A percentile compares a stretch with the other conserved stretches of the same genome.
Conservation (phyloP, 2,888 invertebrate genomes). For the Sarcophaga caerulescens region DNA sequence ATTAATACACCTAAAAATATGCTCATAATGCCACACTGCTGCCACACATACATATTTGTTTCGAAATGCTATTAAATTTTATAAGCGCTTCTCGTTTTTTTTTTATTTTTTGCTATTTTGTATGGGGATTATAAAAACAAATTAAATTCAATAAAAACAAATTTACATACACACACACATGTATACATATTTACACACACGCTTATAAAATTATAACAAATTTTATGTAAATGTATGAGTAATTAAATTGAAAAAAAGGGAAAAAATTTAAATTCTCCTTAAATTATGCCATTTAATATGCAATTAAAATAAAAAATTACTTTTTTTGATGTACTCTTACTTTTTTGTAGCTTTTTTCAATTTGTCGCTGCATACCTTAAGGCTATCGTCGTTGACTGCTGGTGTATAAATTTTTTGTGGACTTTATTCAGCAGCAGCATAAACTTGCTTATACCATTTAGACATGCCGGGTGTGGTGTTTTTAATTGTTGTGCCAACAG, state of each 20-base stretch:
- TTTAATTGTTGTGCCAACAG: conserved; percentile 86
- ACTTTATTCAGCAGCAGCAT: no score
- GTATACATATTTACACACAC: neutral
- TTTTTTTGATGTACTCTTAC: neutral
- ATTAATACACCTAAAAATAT: conserved; percentile 29
- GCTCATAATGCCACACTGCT: no score
- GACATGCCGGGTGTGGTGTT: conserved; percentile 86
- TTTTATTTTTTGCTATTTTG: neutral
- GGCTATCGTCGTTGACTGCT: conserved; percentile 14
- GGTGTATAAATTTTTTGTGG: no score
- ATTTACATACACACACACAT: neutral
- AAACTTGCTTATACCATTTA: no score
- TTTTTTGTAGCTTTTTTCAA: conserved; percentile 29
- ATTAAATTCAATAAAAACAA: conserved; percentile 35
- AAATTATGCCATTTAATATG: neutral
- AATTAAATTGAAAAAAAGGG: neutral
- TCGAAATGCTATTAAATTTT: neutral
- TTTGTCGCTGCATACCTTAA: conserved; percentile 53
- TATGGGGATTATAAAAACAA: conserved; percentile 19
- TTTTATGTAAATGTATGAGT: no score
- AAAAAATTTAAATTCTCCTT: conserved; percentile 8
- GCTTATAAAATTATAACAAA: no score
- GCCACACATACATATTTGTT: neutral
- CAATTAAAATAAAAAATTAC: no score
- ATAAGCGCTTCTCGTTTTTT: neutral